Base-by-base conservation (phyloP, 30 jellyfish, hydroid and myxozoan species). In the Pseudorhiza aurosa region DNA sequence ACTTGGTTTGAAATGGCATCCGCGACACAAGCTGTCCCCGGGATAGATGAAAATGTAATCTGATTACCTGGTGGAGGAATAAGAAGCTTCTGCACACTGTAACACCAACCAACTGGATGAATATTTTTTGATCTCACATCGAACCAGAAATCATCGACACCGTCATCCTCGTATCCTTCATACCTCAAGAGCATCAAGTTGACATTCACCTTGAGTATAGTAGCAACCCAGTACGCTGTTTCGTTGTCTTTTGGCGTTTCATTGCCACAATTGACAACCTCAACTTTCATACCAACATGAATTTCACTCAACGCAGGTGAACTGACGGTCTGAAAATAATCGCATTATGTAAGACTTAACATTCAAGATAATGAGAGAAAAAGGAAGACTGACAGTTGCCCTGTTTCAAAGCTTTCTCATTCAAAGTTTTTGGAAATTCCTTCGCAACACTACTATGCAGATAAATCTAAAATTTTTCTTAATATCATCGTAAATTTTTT, bases 101-200 rank as follows among this genome's bases (percentile, higher is more conserved):
- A 91, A 65, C 98, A 91, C 98, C 98, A 91, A 3, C 98, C 98
- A 49, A 91, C 95, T 0, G 98, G 96, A 50, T 91, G 98, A 11
- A 91, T 75, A 68, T 85, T 77, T 62, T 80, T 91, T 14, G 98
- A 91, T 25, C 98, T 70, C 10, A 91, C 92, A 77, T 91, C 98
- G 47, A 91, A 68, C 98, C 98, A 91, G 68, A 91, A 91, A 65
- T 91, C 95, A 58, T 84, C 82, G 19, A 15, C 72, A 32, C 83
- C 85, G 58, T 85, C 95, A 36, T 77, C 90, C 55, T 85, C 96
- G 30, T 57, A 85, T 6, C 96, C 98, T 35, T 72, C 88, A 47
- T 91, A 84, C 7, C 98, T 78, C 29, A 91, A 57, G 44, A 91
- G 65, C 96, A 91, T 77, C 98, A 91, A 85, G 56, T 83, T 91